Evolutionary conservation across 1,140 invertebrate genomes (phyloP).

Genomic region (Adoxophyes honmai): DNA sequence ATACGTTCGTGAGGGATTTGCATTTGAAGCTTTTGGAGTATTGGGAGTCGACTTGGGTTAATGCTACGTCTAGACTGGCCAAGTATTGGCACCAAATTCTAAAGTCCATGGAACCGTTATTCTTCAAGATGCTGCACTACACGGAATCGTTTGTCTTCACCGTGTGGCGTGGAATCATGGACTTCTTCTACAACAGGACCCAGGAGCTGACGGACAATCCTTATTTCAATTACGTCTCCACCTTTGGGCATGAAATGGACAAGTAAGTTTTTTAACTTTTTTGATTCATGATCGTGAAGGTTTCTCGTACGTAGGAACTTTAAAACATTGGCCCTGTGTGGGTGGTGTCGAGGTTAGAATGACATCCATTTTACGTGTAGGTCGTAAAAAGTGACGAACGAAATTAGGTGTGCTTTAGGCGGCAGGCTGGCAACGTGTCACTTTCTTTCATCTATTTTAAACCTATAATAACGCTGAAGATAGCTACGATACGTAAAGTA

Average conservation of each 20-base stretch:
- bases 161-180: slow-evolving; percentile 84
- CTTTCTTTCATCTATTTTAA: too few species aligned
- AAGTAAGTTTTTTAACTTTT: slow-evolving; percentile 45
- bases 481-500: too few species aligned
- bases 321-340: too few species aligned
- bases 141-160: slow-evolving; percentile 85
- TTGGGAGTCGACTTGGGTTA: slow-evolving; percentile 84
- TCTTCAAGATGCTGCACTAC: slow-evolving; percentile 86
- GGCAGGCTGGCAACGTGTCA: too few species aligned
- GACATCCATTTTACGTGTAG: too few species aligned
- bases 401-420: too few species aligned
- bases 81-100: slow-evolving; percentile 85
- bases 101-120: slow-evolving; percentile 85
- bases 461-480: too few species aligned
- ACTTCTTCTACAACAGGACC: slow-evolving; percentile 88
- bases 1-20: slow-evolving; percentile 86
- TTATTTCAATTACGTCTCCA: slow-evolving; percentile 86
- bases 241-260: slow-evolving; percentile 88
- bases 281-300: slow-evolving; percentile 22
- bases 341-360: too few species aligned
- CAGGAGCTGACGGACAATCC: slow-evolving; percentile 88
- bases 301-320: too few species aligned
- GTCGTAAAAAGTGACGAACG: too few species aligned
- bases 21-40: slow-evolving; percentile 87
- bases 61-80: slow-evolving; percentile 78